A percentile compares a stretch with the other conserved stretches of the same genome.
These are phyloP conservation scores for Tethea ocularis DNA, from an alignment of 2,888 invertebrate genomes.

Conservation along the genomic window DNA sequence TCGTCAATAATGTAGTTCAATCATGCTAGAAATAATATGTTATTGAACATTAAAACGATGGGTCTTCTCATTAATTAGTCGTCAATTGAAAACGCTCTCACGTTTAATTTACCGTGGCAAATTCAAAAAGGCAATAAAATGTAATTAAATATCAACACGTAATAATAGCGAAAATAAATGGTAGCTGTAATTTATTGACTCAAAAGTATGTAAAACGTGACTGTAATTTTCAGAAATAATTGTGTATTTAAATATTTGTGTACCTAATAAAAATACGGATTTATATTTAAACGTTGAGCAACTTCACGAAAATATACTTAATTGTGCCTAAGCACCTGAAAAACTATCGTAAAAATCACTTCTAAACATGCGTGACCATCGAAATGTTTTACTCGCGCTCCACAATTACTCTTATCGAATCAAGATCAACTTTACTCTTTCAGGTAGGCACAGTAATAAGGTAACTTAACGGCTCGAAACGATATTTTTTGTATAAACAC, in stretches of 20 bases:
- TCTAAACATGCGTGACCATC: conserved; percentile 29
- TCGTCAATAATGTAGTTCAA: not conserved
- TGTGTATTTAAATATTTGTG: too few species aligned
- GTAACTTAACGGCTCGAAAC: conserved; percentile 36
- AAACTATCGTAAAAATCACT: conserved; percentile 3
- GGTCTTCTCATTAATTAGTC: not conserved
- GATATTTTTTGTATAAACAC: conserved; percentile 34
- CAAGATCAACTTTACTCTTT: conserved; percentile 26
- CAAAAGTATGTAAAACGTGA: not conserved
- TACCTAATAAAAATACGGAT: too few species aligned
- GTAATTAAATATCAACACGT: not conserved
- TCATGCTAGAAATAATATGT: not conserved
- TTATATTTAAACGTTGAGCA: not conserved
- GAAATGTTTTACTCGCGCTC: conserved; percentile 33
- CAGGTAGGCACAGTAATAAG: conserved; percentile 40
- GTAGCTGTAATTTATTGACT: not conserved
- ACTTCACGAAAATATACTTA: not conserved
- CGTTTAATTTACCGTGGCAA: not conserved
- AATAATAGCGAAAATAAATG: not conserved
- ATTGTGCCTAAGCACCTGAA: conserved; percentile 3
- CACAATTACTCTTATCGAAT: conserved; percentile 28
- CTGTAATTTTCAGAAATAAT: not conserved
- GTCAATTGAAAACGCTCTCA: not conserved
- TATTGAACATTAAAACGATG: not conserved
- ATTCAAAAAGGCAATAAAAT: not conserved